phyloP scores from a whole-genome alignment of 2,797 vertebrate genomes.

The Melanotaenia trifasciata region DNA sequence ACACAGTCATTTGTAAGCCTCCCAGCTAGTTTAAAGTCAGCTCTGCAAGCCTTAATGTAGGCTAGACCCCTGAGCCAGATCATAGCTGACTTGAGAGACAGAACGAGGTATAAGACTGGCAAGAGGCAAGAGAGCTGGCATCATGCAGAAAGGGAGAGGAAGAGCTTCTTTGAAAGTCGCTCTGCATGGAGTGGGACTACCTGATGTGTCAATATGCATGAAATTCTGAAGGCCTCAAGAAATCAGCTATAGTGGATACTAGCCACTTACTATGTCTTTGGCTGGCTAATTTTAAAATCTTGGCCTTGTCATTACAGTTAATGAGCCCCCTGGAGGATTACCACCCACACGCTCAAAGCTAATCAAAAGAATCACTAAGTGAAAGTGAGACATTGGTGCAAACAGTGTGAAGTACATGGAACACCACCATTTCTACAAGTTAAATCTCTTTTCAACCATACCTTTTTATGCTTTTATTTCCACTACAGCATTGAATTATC shows the following conservation, averaged over 20 bases:
- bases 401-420: slow-evolving; percentile 46
- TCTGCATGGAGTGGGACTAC: slow-evolving; percentile 35
- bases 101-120: slow-evolving; percentile 8
- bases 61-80: slow-evolving; percentile 71
- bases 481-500: slow-evolving; percentile 48
- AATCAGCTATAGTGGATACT: slow-evolving; percentile 31
- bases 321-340: slow-evolving; percentile 77
- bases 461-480: slow-evolving; percentile 37
- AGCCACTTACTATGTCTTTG: slow-evolving; percentile 50
- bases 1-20: slow-evolving; percentile 65
- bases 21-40: slow-evolving; percentile 63
- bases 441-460: slow-evolving; percentile 20
- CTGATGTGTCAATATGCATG: slow-evolving; percentile 51
- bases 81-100: slow-evolving; percentile 57
- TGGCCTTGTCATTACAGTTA: slow-evolving; percentile 72
- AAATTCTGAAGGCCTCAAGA: slow-evolving; percentile 50
- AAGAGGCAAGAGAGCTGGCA: slow-evolving; percentile 28
- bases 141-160: slow-evolving; percentile 33
- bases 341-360: slow-evolving; percentile 65
- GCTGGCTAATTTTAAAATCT: slow-evolving; percentile 62
- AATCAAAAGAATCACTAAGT: slow-evolving; percentile 74
- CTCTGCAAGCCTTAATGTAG: slow-evolving; percentile 68
- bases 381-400: slow-evolving; percentile 45
- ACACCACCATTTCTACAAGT: slow-evolving; percentile 17
- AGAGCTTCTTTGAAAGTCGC: slow-evolving; percentile 30